A percentile compares a stretch with the other conserved stretches of the same genome.
Conservation (phyloP, 2,888 invertebrate species). For the Synergus laeviventris region DNA sequence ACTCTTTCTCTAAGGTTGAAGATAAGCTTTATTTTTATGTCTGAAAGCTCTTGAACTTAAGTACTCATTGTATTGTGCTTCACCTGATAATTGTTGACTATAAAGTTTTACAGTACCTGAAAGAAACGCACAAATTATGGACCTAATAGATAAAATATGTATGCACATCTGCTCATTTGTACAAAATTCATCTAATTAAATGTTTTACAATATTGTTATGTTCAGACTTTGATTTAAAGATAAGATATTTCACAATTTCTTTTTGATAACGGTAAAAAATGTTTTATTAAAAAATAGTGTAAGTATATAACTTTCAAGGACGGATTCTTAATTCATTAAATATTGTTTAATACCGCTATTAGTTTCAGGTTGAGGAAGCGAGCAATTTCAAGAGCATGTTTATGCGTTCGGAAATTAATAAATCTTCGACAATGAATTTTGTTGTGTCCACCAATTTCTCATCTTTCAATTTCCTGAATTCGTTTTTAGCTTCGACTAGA, state of each 20-base stretch:
- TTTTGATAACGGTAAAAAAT: not conserved
- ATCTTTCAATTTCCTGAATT: conserved; percentile 52
- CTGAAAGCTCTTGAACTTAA: not conserved
- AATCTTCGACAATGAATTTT: conserved; percentile 55
- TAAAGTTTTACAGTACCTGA: conserved; percentile 18
- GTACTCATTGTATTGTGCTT: not conserved
- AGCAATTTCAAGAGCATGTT: conserved; percentile 58
- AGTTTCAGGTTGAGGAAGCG: conserved; percentile 40
- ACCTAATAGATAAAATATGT: conserved; percentile 4
- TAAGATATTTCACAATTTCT: not conserved
- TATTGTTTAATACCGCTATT: not conserved
- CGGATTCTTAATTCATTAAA: not conserved
- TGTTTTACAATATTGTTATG: conserved; percentile 18
- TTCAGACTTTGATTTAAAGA: not conserved
- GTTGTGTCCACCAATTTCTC: conserved; percentile 56
- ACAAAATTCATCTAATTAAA: conserved; percentile 26
- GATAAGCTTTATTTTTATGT: conserved; percentile 5
- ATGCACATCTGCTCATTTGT: conserved; percentile 1
- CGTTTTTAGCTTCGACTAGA: conserved; percentile 59
- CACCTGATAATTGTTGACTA: conserved; percentile 1
- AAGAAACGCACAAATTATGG: not conserved
- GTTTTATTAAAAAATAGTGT: not conserved
- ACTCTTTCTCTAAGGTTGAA: conserved; percentile 18
- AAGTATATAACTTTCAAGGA: not conserved
- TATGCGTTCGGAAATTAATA: conserved; percentile 60